These are phyloP conservation scores for Lytechinus pictus DNA, from an alignment of 35 echinoderm and acorn worm species.

Conservation along the genomic window DNA sequence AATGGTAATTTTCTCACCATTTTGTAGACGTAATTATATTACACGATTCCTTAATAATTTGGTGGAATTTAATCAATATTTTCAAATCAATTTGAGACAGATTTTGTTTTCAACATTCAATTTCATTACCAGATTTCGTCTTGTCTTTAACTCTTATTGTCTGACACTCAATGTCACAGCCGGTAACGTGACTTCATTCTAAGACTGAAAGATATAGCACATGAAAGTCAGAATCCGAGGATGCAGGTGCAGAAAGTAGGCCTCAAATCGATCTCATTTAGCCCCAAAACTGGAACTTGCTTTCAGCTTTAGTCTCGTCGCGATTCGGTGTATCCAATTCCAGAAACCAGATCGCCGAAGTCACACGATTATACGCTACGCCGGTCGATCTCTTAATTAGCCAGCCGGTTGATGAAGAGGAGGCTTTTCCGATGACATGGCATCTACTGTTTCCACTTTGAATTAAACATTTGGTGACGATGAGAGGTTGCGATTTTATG, in stretches of 20 bases:
- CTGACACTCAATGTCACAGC: neutral
- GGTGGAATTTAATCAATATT: too few relatives aligned
- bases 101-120: too few relatives aligned
- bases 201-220: neutral
- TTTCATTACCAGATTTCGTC: too few relatives aligned
- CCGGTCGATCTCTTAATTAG: neutral
- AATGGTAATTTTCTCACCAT: too few relatives aligned
- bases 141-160: too few relatives aligned
- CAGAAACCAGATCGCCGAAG: neutral
- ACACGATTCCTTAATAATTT: too few relatives aligned
- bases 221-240: neutral
- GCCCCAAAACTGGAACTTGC: neutral
- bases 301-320: neutral
- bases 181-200: neutral
- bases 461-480: neutral
- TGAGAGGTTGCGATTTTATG: neutral
- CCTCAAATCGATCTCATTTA: constrained; percentile 1
- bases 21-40: too few relatives aligned
- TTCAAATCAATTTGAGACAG: too few relatives aligned
- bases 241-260: neutral
- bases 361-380: neutral
- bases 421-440: neutral
- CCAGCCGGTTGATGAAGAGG: neutral
- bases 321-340: neutral
- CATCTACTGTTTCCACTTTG: neutral